These are phyloP conservation scores for Poecilia gillii DNA, from an alignment of 2,797 vertebrate genomes.

Conservation along the genomic window DNA sequence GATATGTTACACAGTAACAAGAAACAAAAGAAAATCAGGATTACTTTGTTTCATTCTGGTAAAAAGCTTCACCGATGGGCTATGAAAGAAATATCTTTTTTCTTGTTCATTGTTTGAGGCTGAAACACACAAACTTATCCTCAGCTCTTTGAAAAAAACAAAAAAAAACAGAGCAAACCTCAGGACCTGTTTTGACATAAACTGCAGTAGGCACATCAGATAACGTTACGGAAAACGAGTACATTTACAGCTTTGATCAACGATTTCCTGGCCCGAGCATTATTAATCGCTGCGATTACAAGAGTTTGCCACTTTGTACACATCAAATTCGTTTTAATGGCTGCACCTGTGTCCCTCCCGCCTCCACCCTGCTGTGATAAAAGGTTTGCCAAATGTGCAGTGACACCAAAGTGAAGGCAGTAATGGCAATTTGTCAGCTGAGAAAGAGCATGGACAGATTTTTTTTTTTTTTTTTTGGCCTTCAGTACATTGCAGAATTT, in stretches of 20 bases:
- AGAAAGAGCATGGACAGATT: background rate
- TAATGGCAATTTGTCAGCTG: background rate
- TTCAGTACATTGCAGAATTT: background rate
- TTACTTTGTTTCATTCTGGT: background rate
- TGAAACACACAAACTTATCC: background rate
- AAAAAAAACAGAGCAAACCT: background rate
- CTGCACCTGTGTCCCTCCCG: slow-evolving; percentile 15
- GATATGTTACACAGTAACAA: background rate
- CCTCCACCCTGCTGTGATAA: slow-evolving; percentile 11
- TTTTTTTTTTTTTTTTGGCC: background rate
- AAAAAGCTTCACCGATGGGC: background rate
- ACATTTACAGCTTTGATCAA: slow-evolving; percentile 7
- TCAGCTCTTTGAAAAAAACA: background rate
- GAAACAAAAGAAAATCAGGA: background rate
- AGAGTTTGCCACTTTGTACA: slow-evolving; percentile 4
- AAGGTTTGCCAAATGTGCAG: slow-evolving; percentile 6
- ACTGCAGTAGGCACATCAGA: background rate
- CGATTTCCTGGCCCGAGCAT: background rate
- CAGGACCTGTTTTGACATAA: background rate
- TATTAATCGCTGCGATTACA: background rate
- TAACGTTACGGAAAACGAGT: background rate
- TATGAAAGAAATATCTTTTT: background rate
- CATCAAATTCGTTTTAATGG: slow-evolving; percentile 8
- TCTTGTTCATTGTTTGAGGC: background rate
- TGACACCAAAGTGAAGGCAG: background rate